Evolutionary conservation across 2,888 invertebrate genomes (phyloP).

Genomic region (Oxycera nigricornis): DNA sequence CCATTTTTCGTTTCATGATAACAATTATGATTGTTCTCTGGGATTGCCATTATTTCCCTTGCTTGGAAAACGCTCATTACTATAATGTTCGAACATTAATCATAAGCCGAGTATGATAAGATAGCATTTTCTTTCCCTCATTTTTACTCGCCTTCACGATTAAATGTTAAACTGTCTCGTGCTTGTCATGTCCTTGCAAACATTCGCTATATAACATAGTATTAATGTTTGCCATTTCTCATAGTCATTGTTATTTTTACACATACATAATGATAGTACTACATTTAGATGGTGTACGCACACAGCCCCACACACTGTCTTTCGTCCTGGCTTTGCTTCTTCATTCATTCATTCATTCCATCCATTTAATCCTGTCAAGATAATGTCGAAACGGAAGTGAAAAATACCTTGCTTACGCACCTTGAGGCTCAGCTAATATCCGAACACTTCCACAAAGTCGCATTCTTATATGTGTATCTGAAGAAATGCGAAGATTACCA

Average conservation of each 20-base stretch:
- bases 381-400: slow-evolving; percentile 28
- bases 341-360: slow-evolving; percentile 24
- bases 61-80: slow-evolving; percentile 46
- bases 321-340: slow-evolving; percentile 2
- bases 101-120: slow-evolving; percentile 31
- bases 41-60: slow-evolving; percentile 39
- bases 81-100: slow-evolving; percentile 44
- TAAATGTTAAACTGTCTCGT: slow-evolving; percentile 29
- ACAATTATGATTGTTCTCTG: slow-evolving; percentile 36
- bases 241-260: slow-evolving; percentile 26
- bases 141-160: background rate
- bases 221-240: slow-evolving; percentile 47
- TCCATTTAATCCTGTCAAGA: slow-evolving; percentile 33
- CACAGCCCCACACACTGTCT: background rate
- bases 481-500: slow-evolving; percentile 9
- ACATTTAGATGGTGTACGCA: too few relatives aligned
- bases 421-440: slow-evolving; percentile 21
- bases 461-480: background rate
- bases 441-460: background rate
- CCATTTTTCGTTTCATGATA: background rate
- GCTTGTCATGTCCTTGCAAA: background rate
- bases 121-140: slow-evolving; percentile 23
- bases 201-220: background rate
- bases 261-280: background rate
- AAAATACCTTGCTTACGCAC: slow-evolving; percentile 34